Evolutionary conservation across 2,888 invertebrate genomes (phyloP).

Genomic region (Volucella inanis): DNA sequence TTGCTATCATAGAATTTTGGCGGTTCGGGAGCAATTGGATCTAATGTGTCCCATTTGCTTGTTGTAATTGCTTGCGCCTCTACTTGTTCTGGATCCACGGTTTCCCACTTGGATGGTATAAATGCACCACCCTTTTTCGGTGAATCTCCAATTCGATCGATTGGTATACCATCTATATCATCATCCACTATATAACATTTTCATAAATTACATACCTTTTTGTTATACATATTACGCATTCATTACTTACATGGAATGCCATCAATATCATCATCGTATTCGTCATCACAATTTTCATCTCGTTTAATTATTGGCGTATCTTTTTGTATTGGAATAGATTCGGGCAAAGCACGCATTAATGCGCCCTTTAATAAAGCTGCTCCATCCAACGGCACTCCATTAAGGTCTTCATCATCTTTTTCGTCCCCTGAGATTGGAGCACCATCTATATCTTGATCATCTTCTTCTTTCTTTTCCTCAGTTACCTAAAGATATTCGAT

Average conservation of each 20-base stretch:
- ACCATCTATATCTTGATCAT: slow-evolving; percentile 83
- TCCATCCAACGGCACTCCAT: slow-evolving; percentile 91
- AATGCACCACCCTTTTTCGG: slow-evolving; percentile 86
- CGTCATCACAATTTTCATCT: slow-evolving; percentile 78
- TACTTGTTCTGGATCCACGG: slow-evolving; percentile 93
- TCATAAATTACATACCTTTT: slow-evolving; percentile 37
- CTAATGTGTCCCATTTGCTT: slow-evolving; percentile 93
- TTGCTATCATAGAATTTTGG: slow-evolving; percentile 81
- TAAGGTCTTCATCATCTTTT: slow-evolving; percentile 87
- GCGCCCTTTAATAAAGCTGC: slow-evolving; percentile 91
- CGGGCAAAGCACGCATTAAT: slow-evolving; percentile 83
- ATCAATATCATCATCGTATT: slow-evolving; percentile 87
- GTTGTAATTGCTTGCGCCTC: slow-evolving; percentile 93
- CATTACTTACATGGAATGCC: slow-evolving; percentile 85
- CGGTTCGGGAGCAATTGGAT: slow-evolving; percentile 82
- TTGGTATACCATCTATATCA: slow-evolving; percentile 90
- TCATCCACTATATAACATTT: slow-evolving; percentile 85
- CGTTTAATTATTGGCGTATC: slow-evolving; percentile 77
- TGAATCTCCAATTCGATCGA: slow-evolving; percentile 83
- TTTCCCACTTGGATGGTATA: slow-evolving; percentile 98
- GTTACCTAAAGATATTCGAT: slow-evolving; percentile 47
- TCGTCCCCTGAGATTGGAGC: slow-evolving; percentile 84
- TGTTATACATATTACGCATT: slow-evolving; percentile 33
- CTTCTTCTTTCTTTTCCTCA: slow-evolving; percentile 78
- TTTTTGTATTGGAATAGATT: slow-evolving; percentile 80